Conservation (phyloP, 1,140 invertebrate genomes). For the Trichonephila clavipes region DNA sequence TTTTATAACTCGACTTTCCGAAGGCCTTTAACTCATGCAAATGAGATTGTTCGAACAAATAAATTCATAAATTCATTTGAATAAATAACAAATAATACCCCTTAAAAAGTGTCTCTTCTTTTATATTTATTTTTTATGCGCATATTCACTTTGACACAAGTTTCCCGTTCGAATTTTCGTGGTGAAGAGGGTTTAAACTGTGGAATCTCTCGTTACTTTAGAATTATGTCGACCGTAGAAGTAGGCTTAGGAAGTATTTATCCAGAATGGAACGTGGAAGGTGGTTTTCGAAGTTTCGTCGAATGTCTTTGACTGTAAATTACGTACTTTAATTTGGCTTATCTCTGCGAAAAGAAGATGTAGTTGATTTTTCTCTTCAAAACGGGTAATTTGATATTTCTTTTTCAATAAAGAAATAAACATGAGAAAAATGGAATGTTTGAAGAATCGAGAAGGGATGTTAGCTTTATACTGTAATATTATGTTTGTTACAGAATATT, state of each 20-base stretch:
- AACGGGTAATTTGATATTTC: too few species aligned
- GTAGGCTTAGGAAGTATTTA: background rate
- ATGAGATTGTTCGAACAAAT: background rate
- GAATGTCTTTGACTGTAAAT: too few species aligned
- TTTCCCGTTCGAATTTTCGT: background rate
- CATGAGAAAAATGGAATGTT: too few species aligned
- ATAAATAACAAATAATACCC: constrained; percentile 21
- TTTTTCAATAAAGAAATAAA: too few species aligned
- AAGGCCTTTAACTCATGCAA: background rate
- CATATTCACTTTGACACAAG: background rate
- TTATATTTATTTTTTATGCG: background rate
- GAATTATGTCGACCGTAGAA: background rate
- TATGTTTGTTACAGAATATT: too few species aligned
- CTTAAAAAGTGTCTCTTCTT: background rate
- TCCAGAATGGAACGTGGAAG: too few species aligned
- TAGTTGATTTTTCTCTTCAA: too few species aligned
- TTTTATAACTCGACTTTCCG: background rate
- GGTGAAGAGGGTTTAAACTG: background rate
- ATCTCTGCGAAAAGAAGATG: too few species aligned
- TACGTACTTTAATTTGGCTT: too few species aligned
- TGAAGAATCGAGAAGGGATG: too few species aligned
- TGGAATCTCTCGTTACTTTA: background rate
- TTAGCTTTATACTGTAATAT: too few species aligned
- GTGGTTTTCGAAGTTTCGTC: too few species aligned
- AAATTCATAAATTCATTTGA: constrained; percentile 36